phyloP scores from a whole-genome alignment of 1,140 invertebrate genomes.

The Macrobrachium rosenbergii region DNA sequence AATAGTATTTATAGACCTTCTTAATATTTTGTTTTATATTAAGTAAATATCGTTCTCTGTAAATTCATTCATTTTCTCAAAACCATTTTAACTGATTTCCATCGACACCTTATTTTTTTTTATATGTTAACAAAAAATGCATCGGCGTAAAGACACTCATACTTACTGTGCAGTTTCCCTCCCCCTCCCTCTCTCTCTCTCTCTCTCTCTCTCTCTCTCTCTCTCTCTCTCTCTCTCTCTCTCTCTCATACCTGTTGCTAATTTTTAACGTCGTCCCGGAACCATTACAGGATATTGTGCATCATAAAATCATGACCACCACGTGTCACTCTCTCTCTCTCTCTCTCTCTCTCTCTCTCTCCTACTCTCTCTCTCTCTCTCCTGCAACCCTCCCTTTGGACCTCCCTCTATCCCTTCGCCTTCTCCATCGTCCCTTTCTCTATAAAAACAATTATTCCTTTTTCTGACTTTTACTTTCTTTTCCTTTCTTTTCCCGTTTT shows the following conservation, averaged over 20 bases:
- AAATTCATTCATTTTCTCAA: too few species aligned
- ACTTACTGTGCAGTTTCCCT: slow-evolving; percentile 3
- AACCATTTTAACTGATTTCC: too few species aligned
- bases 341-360: slow-evolving; percentile 3
- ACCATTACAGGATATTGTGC: slow-evolving; percentile 59
- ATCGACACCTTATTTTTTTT: too few species aligned
- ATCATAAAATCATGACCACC: slow-evolving; percentile 58
- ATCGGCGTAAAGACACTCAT: too few species aligned
- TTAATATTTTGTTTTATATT: too few species aligned
- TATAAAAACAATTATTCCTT: not conserved
- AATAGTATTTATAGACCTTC: too few species aligned
- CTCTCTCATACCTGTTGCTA: slow-evolving; percentile 51
- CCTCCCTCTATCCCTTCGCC: not conserved
- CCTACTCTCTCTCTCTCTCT: not conserved
- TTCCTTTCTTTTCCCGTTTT: not conserved
- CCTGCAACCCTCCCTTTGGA: not conserved
- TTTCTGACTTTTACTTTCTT: not conserved
- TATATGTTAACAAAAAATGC: too few species aligned
- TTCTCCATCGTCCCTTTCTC: not conserved
- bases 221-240: slow-evolving; percentile 1
- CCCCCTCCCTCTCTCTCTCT: slow-evolving; percentile 42
- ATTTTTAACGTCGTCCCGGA: slow-evolving; percentile 50
- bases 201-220: slow-evolving; percentile 37
- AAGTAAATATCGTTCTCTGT: too few species aligned
- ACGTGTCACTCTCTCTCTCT: slow-evolving; percentile 44